Conservation (phyloP, 2,797 vertebrate genomes). For the Sardinella longiceps region DNA sequence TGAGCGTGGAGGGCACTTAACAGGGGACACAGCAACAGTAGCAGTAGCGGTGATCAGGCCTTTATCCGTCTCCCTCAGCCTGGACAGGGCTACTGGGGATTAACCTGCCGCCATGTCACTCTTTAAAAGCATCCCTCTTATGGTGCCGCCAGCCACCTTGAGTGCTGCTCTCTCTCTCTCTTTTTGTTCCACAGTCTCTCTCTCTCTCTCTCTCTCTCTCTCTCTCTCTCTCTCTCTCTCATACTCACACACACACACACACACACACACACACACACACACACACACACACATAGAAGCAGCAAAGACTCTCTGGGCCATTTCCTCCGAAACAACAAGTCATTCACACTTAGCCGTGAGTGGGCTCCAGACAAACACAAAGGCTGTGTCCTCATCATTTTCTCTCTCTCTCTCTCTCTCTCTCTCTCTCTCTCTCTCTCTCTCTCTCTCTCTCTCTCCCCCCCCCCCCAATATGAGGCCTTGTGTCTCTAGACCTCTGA, state of each 20-base stretch:
- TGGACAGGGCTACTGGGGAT: conserved; percentile 17
- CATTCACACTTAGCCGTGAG: conserved; percentile 60
- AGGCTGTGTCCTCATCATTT: conserved; percentile 54
- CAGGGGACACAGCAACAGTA: not conserved
- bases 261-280: conserved; percentile 2
- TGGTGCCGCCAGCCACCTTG: conserved; percentile 42
- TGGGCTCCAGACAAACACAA: conserved; percentile 55
- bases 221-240: too few relatives aligned
- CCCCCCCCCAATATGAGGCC: too few relatives aligned
- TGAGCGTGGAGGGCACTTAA: not conserved
- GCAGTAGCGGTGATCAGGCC: not conserved
- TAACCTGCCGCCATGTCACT: conserved; percentile 3
- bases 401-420: too few relatives aligned
- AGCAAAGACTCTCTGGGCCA: conserved; percentile 45
- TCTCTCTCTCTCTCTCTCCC: too few relatives aligned
- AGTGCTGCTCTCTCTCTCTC: conserved; percentile 36
- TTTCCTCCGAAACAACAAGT: conserved; percentile 40
- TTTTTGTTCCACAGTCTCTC: not conserved
- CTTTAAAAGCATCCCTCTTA: conserved; percentile 33
- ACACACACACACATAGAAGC: not conserved
- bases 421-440: too few relatives aligned
- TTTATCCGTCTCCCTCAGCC: not conserved
- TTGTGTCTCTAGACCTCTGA: too few relatives aligned
- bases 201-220: too few relatives aligned
- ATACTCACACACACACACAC: too few relatives aligned